These are phyloP conservation scores for Anoplolepis gracilipes DNA, from an alignment of 1,140 invertebrate genomes.

Conservation along the genomic window DNA sequence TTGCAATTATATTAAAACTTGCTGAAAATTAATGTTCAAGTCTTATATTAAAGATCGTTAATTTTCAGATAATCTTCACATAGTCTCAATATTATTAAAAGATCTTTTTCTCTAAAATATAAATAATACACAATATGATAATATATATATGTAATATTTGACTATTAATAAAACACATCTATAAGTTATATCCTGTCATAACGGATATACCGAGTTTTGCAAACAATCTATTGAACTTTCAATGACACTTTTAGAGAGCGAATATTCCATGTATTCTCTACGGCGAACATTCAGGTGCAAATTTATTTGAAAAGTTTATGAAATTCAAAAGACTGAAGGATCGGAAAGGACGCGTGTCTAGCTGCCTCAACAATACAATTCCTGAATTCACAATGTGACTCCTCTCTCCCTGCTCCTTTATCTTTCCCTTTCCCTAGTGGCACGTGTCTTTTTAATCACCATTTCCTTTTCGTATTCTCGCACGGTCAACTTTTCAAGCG, in stretches of 20 bases:
- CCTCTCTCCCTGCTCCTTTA: neutral
- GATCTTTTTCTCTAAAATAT: neutral
- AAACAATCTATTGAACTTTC: slow-evolving; percentile 18
- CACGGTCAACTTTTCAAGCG: slow-evolving; percentile 33
- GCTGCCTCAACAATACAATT: slow-evolving; percentile 5
- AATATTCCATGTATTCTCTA: neutral
- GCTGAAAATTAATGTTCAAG: neutral
- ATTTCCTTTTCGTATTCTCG: slow-evolving; percentile 32
- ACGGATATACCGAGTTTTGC: neutral
- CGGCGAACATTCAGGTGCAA: slow-evolving; percentile 13
- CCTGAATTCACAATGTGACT: slow-evolving; percentile 23
- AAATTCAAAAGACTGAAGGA: slow-evolving; percentile 16
- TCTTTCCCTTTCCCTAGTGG: neutral
- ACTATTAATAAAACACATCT: neutral
- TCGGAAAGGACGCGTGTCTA: neutral
- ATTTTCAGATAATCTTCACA: neutral
- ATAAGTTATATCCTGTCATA: neutral
- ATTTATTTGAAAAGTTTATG: slow-evolving; percentile 33
- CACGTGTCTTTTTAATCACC: slow-evolving; percentile 23
- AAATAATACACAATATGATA: neutral
- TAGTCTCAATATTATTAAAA: neutral
- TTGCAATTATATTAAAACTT: neutral
- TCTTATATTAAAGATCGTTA: neutral
- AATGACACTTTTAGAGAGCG: neutral
- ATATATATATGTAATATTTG: too few relatives aligned